These are phyloP conservation scores for Neotragus pygmaeus DNA, from an alignment of 2,113 vertebrate species.

Conservation along the genomic window DNA sequence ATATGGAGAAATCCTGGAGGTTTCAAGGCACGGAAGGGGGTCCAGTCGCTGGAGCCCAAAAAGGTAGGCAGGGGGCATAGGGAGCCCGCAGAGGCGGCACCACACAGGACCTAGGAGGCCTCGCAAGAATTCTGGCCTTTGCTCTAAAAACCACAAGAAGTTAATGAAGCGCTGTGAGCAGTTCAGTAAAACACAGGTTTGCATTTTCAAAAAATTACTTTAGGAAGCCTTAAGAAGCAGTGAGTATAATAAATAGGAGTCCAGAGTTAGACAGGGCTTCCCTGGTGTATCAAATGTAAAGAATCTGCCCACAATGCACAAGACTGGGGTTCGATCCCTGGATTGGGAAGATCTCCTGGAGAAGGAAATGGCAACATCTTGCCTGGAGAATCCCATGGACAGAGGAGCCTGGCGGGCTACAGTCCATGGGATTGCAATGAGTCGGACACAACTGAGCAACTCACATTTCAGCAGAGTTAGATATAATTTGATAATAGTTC, in stretches of 20 bases:
- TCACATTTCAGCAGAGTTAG: slow-evolving; percentile 66
- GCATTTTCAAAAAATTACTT: slow-evolving; percentile 77
- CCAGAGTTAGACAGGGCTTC: slow-evolving; percentile 77
- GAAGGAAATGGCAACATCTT: neutral
- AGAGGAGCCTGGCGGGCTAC: neutral
- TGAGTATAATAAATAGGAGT: slow-evolving; percentile 77
- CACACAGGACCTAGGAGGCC: rapidly evolving
- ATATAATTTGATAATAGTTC: slow-evolving; percentile 74
- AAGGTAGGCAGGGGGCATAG: rapidly evolving
- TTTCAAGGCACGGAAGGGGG: neutral
- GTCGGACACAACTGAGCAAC: neutral
- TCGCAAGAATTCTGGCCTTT: neutral
- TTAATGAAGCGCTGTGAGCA: neutral
- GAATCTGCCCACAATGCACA: neutral
- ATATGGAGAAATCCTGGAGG: neutral
- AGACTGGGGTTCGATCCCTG: neutral
- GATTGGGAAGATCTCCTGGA: neutral
- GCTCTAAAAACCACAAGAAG: neutral
- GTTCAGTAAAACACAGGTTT: neutral
- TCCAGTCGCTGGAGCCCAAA: neutral
- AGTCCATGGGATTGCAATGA: neutral
- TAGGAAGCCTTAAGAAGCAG: slow-evolving; percentile 86
- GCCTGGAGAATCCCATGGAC: neutral
- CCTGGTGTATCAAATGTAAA: neutral
- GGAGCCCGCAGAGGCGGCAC: rapidly evolving